Conservation (phyloP, 2,113 vertebrate species). For the Tachuris rubrigastra region DNA sequence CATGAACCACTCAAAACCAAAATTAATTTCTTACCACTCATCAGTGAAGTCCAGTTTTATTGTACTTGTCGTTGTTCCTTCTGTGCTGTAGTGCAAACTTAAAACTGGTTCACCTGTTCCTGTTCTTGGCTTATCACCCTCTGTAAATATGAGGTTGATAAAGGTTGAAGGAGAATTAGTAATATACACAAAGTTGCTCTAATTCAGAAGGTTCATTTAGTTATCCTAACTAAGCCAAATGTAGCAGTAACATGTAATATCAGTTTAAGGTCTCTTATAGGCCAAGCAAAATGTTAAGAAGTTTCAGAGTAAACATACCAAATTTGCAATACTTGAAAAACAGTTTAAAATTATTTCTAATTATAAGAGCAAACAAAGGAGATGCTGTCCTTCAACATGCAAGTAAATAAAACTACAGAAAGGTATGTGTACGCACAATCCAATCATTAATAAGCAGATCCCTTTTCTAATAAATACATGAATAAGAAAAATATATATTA, state of each 20-base stretch:
- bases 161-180: slow-evolving; percentile 62
- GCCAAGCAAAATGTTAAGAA: slow-evolving; percentile 10
- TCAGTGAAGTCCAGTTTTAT: slow-evolving; percentile 98
- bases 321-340: slow-evolving; percentile 11
- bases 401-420: neutral
- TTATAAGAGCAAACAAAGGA: neutral
- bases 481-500: neutral
- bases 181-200: neutral
- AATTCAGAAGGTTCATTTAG: neutral
- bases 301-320: neutral
- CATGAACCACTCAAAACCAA: neutral
- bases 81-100: slow-evolving; percentile 97
- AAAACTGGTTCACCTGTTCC: slow-evolving; percentile 90
- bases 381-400: slow-evolving; percentile 26
- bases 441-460: slow-evolving; percentile 3
- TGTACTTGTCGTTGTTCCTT: slow-evolving; percentile 97
- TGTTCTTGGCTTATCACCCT: slow-evolving; percentile 80
- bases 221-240: neutral
- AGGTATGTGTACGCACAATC: neutral
- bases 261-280: neutral
- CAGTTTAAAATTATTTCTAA: neutral
- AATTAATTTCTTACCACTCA: slow-evolving; percentile 86
- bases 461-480: neutral
- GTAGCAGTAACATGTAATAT: neutral
- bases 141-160: slow-evolving; percentile 77